Base-by-base conservation (phyloP, 2,888 invertebrate genomes). In the Tachina lurida region DNA sequence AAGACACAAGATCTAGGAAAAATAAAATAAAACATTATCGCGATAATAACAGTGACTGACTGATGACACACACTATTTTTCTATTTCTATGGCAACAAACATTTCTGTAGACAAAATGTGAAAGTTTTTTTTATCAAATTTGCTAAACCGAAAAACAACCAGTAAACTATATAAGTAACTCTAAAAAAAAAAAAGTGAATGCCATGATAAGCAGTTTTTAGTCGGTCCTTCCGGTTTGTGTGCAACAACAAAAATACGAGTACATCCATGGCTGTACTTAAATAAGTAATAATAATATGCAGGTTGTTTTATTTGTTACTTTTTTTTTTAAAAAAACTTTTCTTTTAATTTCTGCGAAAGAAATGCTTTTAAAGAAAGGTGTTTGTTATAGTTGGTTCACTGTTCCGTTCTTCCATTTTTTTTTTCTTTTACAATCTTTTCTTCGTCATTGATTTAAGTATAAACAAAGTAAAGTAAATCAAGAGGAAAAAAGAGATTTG, bases 221-320 rank as follows among this genome's bases (percentile, higher is more conserved):
- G 47, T 22, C 63, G 77, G 43, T 58, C 77, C 82, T 83, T 83
- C 82, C 82, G 82, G 82, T 83, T 74, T 45, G n/a, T 15, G 13
- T 62, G 15, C 41, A 56, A 78, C 65, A 65, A 54, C 54, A 45
- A 71, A 71, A 45, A 63, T 70, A 31, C 31, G 7, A 31, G 31
- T 31, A 31, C 31, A 31, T 31, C 31, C n/a, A n/a, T n/a, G n/a
- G 31, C 31, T 31, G 31, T 31, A 31, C 31, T 31, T 31, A 31
- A 31, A 31, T 31, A 31, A 31, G 7, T n/a, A 70, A 52, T 54
- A 56, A 8, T 43, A 13, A 49, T 75, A 22, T 67, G 45, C 54
- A 67, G 56, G 75, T 58, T 58, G 76, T 5, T 81, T 68, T 52
- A 13, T 70, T 75, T 43, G 13, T 22, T 47, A 12, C 0, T 31